A percentile compares a stretch with the other conserved stretches of the same genome.
Evolutionary conservation across 2,797 vertebrate genomes (phyloP).

Genomic region (Xerus rutilus): DNA sequence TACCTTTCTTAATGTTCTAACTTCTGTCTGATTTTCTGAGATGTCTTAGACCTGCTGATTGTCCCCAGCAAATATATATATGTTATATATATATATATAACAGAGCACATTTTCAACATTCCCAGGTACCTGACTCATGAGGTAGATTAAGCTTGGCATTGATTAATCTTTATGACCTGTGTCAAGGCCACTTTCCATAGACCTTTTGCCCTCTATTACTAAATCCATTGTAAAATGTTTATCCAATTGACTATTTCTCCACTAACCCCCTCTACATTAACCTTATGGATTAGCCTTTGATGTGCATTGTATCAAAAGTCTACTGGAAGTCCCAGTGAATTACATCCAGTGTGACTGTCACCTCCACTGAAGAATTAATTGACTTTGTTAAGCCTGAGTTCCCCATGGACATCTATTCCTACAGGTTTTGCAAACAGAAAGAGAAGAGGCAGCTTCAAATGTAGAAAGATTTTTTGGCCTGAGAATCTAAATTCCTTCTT

Average conservation of each 20-base stretch:
- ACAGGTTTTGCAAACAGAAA: not conserved
- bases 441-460: not conserved
- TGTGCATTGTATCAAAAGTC: slow-evolving; percentile 83
- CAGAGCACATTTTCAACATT: not conserved
- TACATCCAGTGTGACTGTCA: slow-evolving; percentile 81
- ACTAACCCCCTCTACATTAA: slow-evolving; percentile 72
- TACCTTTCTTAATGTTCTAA: not conserved
- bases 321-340: slow-evolving; percentile 83
- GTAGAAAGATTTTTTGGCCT: not conserved
- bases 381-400: slow-evolving; percentile 81
- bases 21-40: not conserved
- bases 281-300: slow-evolving; percentile 84
- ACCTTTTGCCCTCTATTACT: slow-evolving; percentile 61
- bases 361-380: slow-evolving; percentile 82
- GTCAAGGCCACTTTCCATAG: slow-evolving; percentile 46
- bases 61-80: not conserved
- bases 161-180: slow-evolving; percentile 59
- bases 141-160: slow-evolving; percentile 58
- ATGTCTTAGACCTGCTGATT: slow-evolving; percentile 5
- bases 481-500: not conserved
- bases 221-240: slow-evolving; percentile 73
- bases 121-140: slow-evolving; percentile 20
- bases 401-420: slow-evolving; percentile 66
- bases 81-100: not conserved
- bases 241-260: slow-evolving; percentile 78